Percentiles rank a stretch among this genome's conserved stretches.
Conservation (phyloP, 2,113 vertebrate species). For the Dipodomys ordii region DNA sequence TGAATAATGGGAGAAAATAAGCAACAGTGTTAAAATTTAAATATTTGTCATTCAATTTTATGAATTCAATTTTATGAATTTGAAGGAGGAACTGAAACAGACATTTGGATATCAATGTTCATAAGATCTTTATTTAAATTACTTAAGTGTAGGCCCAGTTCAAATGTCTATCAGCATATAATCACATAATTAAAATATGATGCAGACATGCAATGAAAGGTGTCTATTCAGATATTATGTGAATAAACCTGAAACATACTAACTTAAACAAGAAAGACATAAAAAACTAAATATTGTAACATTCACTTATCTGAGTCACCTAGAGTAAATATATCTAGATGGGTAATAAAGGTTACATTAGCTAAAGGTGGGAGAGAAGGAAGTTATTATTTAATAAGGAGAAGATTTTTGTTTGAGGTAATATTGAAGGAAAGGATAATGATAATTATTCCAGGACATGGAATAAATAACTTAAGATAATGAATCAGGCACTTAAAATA, state of each 20-base stretch:
- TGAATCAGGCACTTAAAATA: neutral
- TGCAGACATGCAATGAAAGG: neutral
- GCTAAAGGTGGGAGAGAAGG: neutral
- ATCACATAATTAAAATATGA: neutral
- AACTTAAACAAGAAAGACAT: neutral
- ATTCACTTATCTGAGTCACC: neutral
- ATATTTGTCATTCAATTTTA: neutral
- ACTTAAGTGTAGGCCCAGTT: neutral
- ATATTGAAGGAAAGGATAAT: neutral
- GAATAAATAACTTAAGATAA: too few species aligned
- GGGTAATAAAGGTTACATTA: neutral
- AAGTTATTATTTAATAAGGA: neutral
- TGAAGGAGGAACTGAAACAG: neutral
- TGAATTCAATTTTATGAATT: neutral
- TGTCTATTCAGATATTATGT: neutral
- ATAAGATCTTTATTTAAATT: too few species aligned
- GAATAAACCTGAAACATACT: neutral
- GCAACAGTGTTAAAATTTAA: neutral
- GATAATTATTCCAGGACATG: neutral
- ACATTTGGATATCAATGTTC: neutral
- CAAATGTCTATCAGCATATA: neutral
- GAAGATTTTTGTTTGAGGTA: neutral
- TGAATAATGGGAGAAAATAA: neutral
- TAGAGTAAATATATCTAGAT: neutral
- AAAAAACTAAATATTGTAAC: neutral